phyloP scores from a whole-genome alignment of 2,888 invertebrate species.

The Caenorhabditis sinica region DNA sequence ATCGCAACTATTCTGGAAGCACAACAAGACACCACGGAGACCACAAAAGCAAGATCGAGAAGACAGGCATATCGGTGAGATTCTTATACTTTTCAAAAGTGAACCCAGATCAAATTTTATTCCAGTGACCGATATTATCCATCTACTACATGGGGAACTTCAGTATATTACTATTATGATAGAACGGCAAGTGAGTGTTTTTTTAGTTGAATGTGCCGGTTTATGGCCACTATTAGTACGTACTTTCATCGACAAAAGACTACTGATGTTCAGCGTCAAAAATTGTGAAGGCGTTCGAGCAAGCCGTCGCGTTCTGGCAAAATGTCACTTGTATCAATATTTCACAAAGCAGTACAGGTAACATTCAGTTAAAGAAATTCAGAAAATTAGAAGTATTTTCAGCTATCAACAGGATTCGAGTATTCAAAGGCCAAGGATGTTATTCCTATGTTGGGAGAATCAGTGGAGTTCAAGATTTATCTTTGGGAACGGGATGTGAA shows the following conservation, averaged over 20 bases:
- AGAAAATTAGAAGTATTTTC: not conserved
- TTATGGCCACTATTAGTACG: conserved; percentile 4
- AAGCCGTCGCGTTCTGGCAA: conserved; percentile 78
- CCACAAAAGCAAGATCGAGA: not conserved
- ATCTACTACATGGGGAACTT: conserved; percentile 70
- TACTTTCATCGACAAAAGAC: conserved; percentile 12
- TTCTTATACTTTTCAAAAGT: not conserved
- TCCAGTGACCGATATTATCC: conserved; percentile 71
- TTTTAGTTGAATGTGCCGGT: not conserved
- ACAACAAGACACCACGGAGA: conserved; percentile 29
- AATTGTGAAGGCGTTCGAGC: conserved; percentile 65
- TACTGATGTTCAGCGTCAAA: conserved; percentile 62
- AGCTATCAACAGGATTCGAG: conserved; percentile 59
- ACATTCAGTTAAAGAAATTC: not conserved
- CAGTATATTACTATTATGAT: conserved; percentile 72
- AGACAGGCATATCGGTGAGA: conserved; percentile 63
- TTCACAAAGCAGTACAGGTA: conserved; percentile 71
- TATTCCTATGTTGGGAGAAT: conserved; percentile 79
- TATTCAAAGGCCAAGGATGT: conserved; percentile 72
- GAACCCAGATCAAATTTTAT: not conserved
- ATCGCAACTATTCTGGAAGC: conserved; percentile 56
- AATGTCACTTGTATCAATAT: conserved; percentile 80
- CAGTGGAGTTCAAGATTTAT: conserved; percentile 79
- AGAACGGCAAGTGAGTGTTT: conserved; percentile 61
- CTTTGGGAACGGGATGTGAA: conserved; percentile 80